Evolutionary conservation across 2,888 invertebrate genomes (phyloP), one percentile per base, ranked within the genome.

Genomic region (Hydrotaea diabolus): DNA sequence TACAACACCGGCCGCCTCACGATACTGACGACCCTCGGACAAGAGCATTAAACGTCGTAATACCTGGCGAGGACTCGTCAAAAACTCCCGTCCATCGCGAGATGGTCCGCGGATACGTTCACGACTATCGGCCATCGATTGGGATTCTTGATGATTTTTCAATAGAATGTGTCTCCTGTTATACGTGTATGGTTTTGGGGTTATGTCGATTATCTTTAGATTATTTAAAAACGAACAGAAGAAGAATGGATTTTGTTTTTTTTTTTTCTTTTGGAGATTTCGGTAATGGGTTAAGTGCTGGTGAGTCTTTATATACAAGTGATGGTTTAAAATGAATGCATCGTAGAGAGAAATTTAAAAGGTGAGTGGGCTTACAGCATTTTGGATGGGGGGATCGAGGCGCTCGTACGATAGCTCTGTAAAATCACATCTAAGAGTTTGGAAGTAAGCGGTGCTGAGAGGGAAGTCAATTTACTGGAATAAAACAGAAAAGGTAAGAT

Each of bases 1-100:
- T 85, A 98, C 94, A 80, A 98, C 96, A 59, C 96, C 95, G 0
- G 98, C 97, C 7, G 98, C 98, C 90, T 98, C 98, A n/a, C 97
- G 93, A 91, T 96, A 98, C 93, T 97, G 97, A 36, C 96, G 93
- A 9, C 97, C 97, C 91, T 98, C 98, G 87, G 97, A 96, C 87
- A 98, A 93, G 76, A 97, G 94, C 90, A 98, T 94, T 87, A 98
- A 94, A 49, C 95, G 93, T 2, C 95, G 93, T 69, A 95, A 90
- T 19, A 95, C 95, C 85, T 95, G 94, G 86, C 95, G 94, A 57
- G 95, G 95, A 90, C 95, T 95, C 88, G 95, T 93, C 89, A 95
- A 93, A 91, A 93, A 89, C 90, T 93, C 87, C 90, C 94, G 92
- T 90, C 94, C 93, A 93, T 94, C 93, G 91, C 94, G 89, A 91